Evolutionary conservation across 2,113 vertebrate species (phyloP).

Genomic region (Ophthalmolycus amberensis): DNA sequence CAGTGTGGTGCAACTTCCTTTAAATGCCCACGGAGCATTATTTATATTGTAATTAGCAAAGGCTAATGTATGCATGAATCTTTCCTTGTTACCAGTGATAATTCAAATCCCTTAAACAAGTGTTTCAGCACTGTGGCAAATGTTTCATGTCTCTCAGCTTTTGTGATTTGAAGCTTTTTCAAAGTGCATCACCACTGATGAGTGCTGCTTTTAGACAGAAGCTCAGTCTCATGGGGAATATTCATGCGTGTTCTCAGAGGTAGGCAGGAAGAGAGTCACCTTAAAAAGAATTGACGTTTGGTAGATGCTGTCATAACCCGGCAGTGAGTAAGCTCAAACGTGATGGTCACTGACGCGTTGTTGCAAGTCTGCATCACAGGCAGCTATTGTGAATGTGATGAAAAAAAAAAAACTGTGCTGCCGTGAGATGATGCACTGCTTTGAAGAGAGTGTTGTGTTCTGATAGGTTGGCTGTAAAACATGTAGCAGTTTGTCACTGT

Average conservation of each 20-base stretch:
- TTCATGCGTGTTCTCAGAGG: slow-evolving; percentile 30
- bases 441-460: slow-evolving; percentile 33
- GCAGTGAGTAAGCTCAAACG: slow-evolving; percentile 18
- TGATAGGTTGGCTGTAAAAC: slow-evolving; percentile 16
- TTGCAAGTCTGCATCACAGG: slow-evolving; percentile 30
- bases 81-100: background rate
- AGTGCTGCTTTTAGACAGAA: slow-evolving; percentile 30
- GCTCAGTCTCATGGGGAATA: slow-evolving; percentile 24
- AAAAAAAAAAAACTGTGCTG: slow-evolving; percentile 11
- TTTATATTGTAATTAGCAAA: background rate
- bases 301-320: slow-evolving; percentile 39
- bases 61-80: background rate
- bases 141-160: no score
- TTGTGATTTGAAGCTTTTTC: slow-evolving; percentile 13
- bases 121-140: background rate
- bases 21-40: background rate
- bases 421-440: slow-evolving; percentile 26
- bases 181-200: slow-evolving; percentile 30
- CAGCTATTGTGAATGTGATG: slow-evolving; percentile 31
- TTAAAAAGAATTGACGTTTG: slow-evolving; percentile 32
- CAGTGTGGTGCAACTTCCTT: background rate
- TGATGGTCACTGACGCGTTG: slow-evolving; percentile 29
- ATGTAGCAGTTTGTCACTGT: slow-evolving; percentile 38
- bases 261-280: slow-evolving; percentile 37
- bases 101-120: background rate